Base-by-base conservation (phyloP, 2,888 invertebrate genomes). In the Mechanitis mazaeus region DNA sequence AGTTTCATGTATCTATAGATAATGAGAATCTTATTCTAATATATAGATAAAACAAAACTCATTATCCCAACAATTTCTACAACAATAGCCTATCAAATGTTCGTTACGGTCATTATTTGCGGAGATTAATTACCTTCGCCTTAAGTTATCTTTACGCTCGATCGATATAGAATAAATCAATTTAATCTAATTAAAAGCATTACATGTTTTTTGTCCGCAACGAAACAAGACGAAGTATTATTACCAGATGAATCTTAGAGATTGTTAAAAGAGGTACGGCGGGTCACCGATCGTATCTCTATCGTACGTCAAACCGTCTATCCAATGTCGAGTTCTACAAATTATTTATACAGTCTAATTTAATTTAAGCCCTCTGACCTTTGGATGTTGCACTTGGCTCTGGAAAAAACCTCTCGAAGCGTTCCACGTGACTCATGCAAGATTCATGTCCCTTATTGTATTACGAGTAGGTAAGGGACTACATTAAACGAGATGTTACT, bases 161-260 rank as follows among this genome's bases (percentile, higher is more conserved):
- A 88, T 87, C 87, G 76, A 76, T 76, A 85, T 76, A 80, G 82
- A 84, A 84, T 87, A 86, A 89, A 88, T 88, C 88, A 88, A 89
- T 89, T 87, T 88, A 89, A 89, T 89, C 86, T 90, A 90, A 90
- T 90, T 90, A 90, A 90, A 89, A 87, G 86, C 86, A 85, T 87
- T 88, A 87, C 87, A 86, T 84, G 81, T 88, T 88, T 89, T 89
- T 89, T 88, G 85, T 86, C 80, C 82, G 75, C 76, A 83, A 77
- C 82, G 83, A 85, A 87, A 88, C 87, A 87, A 89, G 87, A 84
- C 80, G 81, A 82, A 80, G 83, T 84, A 85, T 87, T 84, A 85
- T 87, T 85, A 88, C 80, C 75, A 87, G 89, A 90, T 89, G 81
- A 82, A 79, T 83, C 83, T 83, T 83, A 79, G 73, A 87, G 88